phyloP scores from a whole-genome alignment of 2,888 invertebrate species.

The Myopa tessellatipennis region DNA sequence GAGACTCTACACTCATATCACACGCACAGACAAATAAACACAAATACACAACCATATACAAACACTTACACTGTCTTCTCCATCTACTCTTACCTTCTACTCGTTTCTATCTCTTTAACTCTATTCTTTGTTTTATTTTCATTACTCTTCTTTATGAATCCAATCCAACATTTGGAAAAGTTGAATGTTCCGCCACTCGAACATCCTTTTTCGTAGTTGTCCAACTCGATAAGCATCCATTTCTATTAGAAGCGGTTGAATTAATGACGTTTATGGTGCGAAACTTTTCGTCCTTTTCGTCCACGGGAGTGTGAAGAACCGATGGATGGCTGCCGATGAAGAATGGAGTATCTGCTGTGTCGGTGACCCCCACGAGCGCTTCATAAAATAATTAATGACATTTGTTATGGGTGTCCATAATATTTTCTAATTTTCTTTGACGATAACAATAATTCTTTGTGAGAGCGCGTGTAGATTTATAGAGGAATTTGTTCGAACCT shows the following conservation, averaged over 20 bases:
- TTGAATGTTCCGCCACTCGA: neutral
- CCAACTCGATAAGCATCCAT: neutral
- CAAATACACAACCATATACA: neutral
- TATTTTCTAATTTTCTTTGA: conserved; percentile 1
- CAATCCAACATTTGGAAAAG: too few species aligned
- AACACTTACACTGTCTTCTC: neutral
- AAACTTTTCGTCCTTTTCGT: neutral
- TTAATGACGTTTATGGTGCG: neutral
- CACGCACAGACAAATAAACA: neutral
- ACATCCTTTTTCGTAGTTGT: neutral
- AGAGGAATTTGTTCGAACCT: too few species aligned
- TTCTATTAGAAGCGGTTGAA: neutral
- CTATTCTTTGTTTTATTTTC: too few species aligned
- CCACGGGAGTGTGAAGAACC: neutral
- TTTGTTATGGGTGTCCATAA: conserved; percentile 23
- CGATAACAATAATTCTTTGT: too few species aligned
- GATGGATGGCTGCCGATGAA: too few species aligned
- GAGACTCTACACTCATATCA: neutral
- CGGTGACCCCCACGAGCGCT: neutral
- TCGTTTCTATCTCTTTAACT: too few species aligned
- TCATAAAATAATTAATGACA: conserved; percentile 24
- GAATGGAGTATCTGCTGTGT: neutral
- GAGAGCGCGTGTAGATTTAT: too few species aligned
- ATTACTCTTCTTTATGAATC: too few species aligned
- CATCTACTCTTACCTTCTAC: too few species aligned